Evolutionary conservation across 2,888 invertebrate species (phyloP), one percentile per base, ranked within the genome.

Genomic region (Crioceris asparagi): DNA sequence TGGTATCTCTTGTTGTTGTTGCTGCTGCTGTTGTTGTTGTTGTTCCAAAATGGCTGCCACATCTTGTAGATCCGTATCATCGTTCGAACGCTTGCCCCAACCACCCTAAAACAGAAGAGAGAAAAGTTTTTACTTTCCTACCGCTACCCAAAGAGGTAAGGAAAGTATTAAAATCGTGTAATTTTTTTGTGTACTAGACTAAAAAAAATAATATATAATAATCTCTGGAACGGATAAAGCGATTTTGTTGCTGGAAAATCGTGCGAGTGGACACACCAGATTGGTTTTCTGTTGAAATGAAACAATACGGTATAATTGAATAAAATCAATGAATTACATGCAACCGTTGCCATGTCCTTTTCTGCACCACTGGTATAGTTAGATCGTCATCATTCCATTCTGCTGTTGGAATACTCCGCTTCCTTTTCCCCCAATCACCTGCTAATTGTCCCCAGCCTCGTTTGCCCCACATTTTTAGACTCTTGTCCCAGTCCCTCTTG

Each of bases 341-440:
- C 47, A 66, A 54, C 49, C 61, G 64, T 49, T 72, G 68, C 76
- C 75, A 76, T 16, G 66, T 74, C 45, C 76, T 64, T 53, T 77
- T 77, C 41, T 77, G 76, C 39, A 50, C 50, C 7, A 45, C 16
- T 27, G 52, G 45, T 19, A 49, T 44, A 36, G 33, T 53, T 52
- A 25, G 25, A 6, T 25, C 12, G 6, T 6, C 35, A 47, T 48
- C 8, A 36, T 27, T 15, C 41, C 32, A 35, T 48, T 47, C 35
- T 50, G 49, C 12, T 51, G 50, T 11, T 2, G 50, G 45, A 17
- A 48, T 46, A 40, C 55, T 74, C 0, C 76, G 64, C 47, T 77
- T 70, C 47, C 77, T 70, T 14, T 51, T 35, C 10, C 74, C 75
- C 71, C 71, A 71, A 3, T 68, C 70, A 4, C 62, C 64, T n/a